phyloP scores from a whole-genome alignment of 2,888 invertebrate species.

The Microctonus hyperodae region DNA sequence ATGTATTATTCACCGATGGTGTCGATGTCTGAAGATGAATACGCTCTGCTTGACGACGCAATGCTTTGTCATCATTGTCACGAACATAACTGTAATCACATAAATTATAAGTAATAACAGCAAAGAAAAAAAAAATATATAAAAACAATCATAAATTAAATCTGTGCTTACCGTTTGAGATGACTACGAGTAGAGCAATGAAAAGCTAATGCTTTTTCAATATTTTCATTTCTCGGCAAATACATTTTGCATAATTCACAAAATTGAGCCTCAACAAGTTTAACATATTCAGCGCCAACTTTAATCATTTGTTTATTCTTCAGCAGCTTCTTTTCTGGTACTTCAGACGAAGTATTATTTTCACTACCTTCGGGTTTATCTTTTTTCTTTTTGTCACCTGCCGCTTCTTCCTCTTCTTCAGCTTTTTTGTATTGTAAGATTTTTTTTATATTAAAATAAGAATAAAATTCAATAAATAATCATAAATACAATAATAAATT shows the following conservation, averaged over 20 bases:
- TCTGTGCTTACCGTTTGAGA: conserved; percentile 72
- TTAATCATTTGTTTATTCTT: conserved; percentile 74
- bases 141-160: neutral
- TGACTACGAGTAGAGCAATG: conserved; percentile 82
- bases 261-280: conserved; percentile 79
- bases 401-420: conserved; percentile 66
- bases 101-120: neutral
- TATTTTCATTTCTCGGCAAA: conserved; percentile 70
- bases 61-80: conserved; percentile 78
- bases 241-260: conserved; percentile 83
- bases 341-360: conserved; percentile 42
- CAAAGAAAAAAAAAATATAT: neutral
- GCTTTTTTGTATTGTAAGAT: conserved; percentile 45
- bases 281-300: conserved; percentile 80
- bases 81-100: conserved; percentile 69
- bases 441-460: conserved; percentile 9
- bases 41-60: conserved; percentile 76
- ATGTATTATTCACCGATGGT: conserved; percentile 43
- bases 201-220: conserved; percentile 70
- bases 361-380: conserved; percentile 59
- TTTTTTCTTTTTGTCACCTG: conserved; percentile 67
- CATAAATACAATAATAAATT: conserved; percentile 39
- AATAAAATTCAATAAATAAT: conserved; percentile 11
- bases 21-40: conserved; percentile 63
- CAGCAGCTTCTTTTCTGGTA: conserved; percentile 62